phyloP scores from a whole-genome alignment of 2,797 vertebrate genomes.

The Xenops minutus region DNA sequence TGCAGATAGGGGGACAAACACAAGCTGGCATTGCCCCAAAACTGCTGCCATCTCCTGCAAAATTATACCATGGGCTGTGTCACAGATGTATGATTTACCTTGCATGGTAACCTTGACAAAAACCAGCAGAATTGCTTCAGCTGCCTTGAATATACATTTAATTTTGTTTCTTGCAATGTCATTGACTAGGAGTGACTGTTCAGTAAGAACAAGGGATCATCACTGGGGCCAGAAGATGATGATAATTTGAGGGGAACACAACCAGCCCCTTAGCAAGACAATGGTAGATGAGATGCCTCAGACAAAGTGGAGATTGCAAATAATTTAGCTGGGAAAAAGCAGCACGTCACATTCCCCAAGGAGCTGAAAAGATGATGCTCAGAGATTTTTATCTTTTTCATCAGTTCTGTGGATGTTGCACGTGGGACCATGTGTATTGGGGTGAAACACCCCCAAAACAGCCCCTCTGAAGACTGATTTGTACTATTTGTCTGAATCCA shows the following conservation, averaged over 20 bases:
- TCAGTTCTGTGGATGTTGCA: neutral
- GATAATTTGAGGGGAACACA: neutral
- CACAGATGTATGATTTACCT: neutral
- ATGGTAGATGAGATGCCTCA: neutral
- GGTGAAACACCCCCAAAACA: neutral
- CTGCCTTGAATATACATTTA: neutral
- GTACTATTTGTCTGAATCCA: neutral
- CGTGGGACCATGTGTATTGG: accelerated
- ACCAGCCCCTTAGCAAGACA: neutral
- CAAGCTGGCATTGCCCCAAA: neutral
- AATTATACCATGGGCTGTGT: neutral
- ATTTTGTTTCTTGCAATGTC: neutral
- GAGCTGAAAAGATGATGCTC: neutral
- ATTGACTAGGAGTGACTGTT: neutral
- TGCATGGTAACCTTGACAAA: accelerated
- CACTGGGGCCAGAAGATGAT: neutral
- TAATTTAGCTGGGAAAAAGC: neutral
- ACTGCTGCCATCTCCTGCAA: neutral
- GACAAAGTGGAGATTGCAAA: neutral
- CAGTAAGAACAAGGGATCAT: neutral
- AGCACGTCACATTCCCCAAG: accelerated
- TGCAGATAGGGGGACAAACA: accelerated
- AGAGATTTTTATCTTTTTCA: neutral
- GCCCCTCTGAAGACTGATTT: neutral
- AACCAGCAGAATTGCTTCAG: neutral